These are phyloP conservation scores for Ptychoptera albimana DNA, from an alignment of 2,888 invertebrate species.

Conservation along the genomic window DNA sequence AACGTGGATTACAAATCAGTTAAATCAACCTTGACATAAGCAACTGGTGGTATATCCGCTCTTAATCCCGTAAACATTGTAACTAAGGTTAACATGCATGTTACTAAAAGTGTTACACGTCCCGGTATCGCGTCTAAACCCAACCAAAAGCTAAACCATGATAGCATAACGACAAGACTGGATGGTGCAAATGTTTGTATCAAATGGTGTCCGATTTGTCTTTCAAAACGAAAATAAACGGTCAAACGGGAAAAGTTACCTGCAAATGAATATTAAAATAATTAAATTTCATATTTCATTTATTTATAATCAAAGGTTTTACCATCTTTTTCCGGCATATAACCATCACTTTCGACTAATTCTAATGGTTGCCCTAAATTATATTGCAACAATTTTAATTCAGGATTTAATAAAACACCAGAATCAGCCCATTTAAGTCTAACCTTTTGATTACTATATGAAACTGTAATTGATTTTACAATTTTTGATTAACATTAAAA, in stretches of 20 bases:
- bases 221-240: slow-evolving; percentile 64
- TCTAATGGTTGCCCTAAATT: slow-evolving; percentile 57
- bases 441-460: slow-evolving; percentile 62
- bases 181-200: slow-evolving; percentile 78
- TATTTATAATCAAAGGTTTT: slow-evolving; percentile 11
- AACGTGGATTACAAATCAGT: background rate
- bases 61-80: slow-evolving; percentile 74
- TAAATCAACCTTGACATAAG: slow-evolving; percentile 59
- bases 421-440: slow-evolving; percentile 57
- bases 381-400: slow-evolving; percentile 63
- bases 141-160: slow-evolving; percentile 80
- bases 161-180: slow-evolving; percentile 63
- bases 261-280: slow-evolving; percentile 18
- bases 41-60: slow-evolving; percentile 72
- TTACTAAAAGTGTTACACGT: slow-evolving; percentile 62
- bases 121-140: slow-evolving; percentile 74
- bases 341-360: slow-evolving; percentile 53
- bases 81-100: slow-evolving; percentile 69
- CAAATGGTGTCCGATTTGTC: slow-evolving; percentile 70
- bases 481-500: too few species aligned
- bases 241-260: slow-evolving; percentile 64
- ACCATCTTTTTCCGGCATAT: slow-evolving; percentile 64
- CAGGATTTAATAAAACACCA: slow-evolving; percentile 63
- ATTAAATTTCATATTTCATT: background rate
- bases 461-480: slow-evolving; percentile 55